Conservation (phyloP, 1,140 invertebrate species). For the Zaprionus davidi region DNA sequence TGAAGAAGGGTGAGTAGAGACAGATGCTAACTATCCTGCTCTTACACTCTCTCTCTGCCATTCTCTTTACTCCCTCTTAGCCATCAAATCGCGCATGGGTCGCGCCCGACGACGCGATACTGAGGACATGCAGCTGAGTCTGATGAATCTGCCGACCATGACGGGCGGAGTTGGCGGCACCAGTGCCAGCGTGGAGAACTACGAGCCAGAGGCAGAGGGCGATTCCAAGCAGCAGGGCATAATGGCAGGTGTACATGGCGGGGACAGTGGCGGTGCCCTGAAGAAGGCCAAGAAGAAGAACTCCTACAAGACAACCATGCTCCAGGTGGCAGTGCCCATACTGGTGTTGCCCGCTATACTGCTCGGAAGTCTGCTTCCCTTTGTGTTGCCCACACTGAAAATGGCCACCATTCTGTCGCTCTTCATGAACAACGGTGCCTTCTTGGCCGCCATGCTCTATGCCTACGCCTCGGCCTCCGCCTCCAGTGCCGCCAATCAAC, state of each 20-base stretch:
- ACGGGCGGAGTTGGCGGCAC: constrained; percentile 41
- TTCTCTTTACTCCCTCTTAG: constrained; percentile 14
- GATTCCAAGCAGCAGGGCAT: constrained; percentile 65
- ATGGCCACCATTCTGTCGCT: constrained; percentile 82
- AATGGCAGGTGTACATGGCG: constrained; percentile 37
- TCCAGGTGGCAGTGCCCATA: constrained; percentile 81
- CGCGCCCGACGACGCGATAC: constrained; percentile 61
- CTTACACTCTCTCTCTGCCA: constrained; percentile 1
- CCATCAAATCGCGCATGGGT: constrained; percentile 55
- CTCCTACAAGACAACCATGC: constrained; percentile 64
- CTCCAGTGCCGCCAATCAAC: constrained; percentile 62
- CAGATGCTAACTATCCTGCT: too few relatives aligned
- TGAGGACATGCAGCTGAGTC: constrained; percentile 59
- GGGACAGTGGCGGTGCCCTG: constrained; percentile 34
- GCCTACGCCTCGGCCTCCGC: constrained; percentile 51
- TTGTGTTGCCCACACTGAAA: constrained; percentile 76
- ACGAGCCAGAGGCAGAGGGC: constrained; percentile 64
- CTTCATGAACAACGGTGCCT: constrained; percentile 81
- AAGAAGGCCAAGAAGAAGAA: constrained; percentile 68
- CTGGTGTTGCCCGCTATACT: constrained; percentile 76
- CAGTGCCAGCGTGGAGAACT: constrained; percentile 62
- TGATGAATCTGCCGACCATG: constrained; percentile 62
- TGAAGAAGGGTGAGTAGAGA: constrained; percentile 69
- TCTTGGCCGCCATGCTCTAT: constrained; percentile 78
- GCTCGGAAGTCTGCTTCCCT: constrained; percentile 75